phyloP scores from a whole-genome alignment of 2,113 vertebrate genomes.

The Triplophysa tibetana region DNA sequence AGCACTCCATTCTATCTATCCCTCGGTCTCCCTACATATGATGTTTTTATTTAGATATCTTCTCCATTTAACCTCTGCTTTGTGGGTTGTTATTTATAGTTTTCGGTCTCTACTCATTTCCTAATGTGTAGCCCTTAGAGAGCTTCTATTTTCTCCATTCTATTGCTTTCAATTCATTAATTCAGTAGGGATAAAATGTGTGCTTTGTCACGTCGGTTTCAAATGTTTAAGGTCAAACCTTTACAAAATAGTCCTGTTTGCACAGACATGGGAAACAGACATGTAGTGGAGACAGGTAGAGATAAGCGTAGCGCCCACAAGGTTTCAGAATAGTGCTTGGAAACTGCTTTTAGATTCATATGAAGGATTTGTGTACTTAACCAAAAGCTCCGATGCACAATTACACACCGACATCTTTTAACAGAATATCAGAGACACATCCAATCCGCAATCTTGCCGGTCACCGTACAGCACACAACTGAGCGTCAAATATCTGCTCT shows the following conservation, averaged over 20 bases:
- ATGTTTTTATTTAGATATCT: slow-evolving; percentile 11
- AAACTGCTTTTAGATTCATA: slow-evolving; percentile 19
- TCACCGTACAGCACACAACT: slow-evolving; percentile 30
- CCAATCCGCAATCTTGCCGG: background rate
- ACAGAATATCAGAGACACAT: background rate
- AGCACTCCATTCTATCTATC: slow-evolving; percentile 31
- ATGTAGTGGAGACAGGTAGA: background rate
- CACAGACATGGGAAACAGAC: background rate
- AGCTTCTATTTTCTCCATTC: slow-evolving; percentile 31
- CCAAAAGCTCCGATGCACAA: slow-evolving; percentile 24
- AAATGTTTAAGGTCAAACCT: background rate
- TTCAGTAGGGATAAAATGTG: background rate
- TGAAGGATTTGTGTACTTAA: slow-evolving; percentile 30
- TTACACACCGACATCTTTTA: background rate
- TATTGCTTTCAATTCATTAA: slow-evolving; percentile 27
- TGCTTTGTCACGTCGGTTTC: background rate
- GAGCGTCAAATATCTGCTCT: slow-evolving; percentile 41
- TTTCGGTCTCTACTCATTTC: background rate
- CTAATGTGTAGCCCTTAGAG: background rate
- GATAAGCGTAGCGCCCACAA: background rate
- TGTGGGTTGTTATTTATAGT: slow-evolving; percentile 32
- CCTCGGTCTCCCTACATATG: slow-evolving; percentile 22
- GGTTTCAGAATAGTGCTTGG: slow-evolving; percentile 29
- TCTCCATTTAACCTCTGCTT: slow-evolving; percentile 13
- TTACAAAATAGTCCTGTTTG: slow-evolving; percentile 9